A percentile compares a stretch with the other conserved stretches of the same genome.
phyloP scores from a whole-genome alignment of 2,797 vertebrate species.

The Lepus townsendii region DNA sequence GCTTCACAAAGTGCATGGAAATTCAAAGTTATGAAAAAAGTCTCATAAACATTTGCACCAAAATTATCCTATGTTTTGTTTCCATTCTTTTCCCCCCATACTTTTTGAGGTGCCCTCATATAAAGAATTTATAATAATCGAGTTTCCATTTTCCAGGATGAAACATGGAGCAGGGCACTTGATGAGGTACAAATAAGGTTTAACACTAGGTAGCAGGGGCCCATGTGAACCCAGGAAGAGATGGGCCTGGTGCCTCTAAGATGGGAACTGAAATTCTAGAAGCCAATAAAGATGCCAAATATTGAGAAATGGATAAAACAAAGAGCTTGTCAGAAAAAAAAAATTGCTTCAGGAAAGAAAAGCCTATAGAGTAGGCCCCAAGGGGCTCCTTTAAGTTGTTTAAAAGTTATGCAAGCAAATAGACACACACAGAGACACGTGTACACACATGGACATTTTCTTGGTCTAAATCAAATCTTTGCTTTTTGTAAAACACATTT shows the following conservation, averaged over 20 bases:
- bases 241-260: fast-evolving
- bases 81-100: no score
- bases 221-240: fast-evolving
- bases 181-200: neutral
- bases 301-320: neutral
- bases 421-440: no score
- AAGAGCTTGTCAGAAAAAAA: neutral
- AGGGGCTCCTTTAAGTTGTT: neutral
- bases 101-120: no score
- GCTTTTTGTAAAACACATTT: neutral
- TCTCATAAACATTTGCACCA: no score
- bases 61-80: no score
- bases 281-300: neutral
- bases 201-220: neutral
- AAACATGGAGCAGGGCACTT: neutral
- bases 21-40: no score
- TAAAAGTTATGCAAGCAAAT: neutral
- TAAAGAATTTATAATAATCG: neutral
- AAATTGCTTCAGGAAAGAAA: neutral
- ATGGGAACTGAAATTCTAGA: neutral
- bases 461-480: neutral
- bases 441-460: neutral
- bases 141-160: neutral
- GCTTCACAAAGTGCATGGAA: no score
- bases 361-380: no score